Evolutionary conservation across 2,888 invertebrate species (phyloP).

Genomic region (Amiota communis): DNA sequence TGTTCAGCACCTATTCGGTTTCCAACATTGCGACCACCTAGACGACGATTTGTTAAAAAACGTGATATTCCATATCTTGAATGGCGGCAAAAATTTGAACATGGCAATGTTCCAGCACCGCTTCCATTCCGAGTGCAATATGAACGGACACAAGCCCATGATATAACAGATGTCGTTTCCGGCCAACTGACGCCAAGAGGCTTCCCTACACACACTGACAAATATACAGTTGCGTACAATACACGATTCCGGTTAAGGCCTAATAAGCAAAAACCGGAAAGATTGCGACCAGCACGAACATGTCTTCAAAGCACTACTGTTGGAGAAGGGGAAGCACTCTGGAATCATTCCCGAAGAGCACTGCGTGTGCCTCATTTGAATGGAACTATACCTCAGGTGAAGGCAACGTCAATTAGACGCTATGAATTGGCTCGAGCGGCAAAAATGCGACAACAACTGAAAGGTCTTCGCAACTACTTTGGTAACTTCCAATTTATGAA

Average conservation of each 20-base stretch:
- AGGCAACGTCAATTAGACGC: neutral
- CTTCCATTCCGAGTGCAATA: neutral
- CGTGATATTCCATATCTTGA: constrained; percentile 45
- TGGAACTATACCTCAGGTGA: neutral
- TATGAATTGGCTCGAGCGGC: constrained; percentile 45
- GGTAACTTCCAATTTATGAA: constrained; percentile 55
- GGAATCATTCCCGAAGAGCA: constrained; percentile 44
- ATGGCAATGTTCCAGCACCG: constrained; percentile 7
- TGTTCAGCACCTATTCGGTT: neutral
- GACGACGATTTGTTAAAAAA: constrained; percentile 32
- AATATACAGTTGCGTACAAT: neutral
- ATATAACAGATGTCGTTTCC: constrained; percentile 55
- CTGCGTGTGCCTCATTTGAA: constrained; percentile 44
- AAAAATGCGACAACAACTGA: constrained; percentile 53
- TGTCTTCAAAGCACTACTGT: constrained; percentile 28
- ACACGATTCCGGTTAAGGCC: constrained; percentile 36
- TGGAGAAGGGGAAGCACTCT: constrained; percentile 35
- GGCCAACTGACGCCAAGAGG: constrained; percentile 62
- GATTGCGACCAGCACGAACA: constrained; percentile 24
- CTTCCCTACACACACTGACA: constrained; percentile 63
- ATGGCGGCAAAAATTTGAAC: constrained; percentile 58
- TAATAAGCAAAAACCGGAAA: neutral
- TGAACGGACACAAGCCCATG: constrained; percentile 27
- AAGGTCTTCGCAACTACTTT: constrained; percentile 59
- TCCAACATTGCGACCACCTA: constrained; percentile 45